Conservation (phyloP, 2,888 invertebrate species). For the Luperina nickerlii region DNA sequence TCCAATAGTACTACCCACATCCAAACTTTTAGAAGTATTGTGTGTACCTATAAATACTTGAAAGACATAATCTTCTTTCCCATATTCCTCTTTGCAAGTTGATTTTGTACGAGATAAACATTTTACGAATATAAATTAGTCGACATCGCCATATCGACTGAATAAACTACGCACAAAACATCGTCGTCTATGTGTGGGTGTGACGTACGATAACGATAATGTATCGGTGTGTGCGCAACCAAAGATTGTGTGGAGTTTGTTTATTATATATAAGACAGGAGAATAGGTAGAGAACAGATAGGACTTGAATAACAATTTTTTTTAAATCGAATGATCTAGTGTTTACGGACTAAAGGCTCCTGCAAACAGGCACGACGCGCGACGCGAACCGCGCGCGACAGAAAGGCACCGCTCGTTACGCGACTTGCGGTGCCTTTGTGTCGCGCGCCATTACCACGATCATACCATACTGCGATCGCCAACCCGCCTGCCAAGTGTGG, state of each 20-base stretch:
- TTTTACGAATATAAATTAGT: conserved; percentile 75
- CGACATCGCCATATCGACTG: conserved; percentile 67
- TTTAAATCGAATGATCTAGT: neutral
- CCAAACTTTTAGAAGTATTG: neutral
- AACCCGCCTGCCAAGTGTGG: too few species aligned
- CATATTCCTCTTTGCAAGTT: conserved; percentile 20
- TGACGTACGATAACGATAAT: conserved; percentile 59
- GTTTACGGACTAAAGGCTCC: too few species aligned
- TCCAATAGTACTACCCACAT: neutral
- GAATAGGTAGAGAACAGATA: conserved; percentile 49
- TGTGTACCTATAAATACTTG: neutral
- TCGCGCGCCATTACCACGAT: too few species aligned
- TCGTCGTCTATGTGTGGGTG: conserved; percentile 59
- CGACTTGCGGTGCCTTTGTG: too few species aligned
- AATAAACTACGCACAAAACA: conserved; percentile 79
- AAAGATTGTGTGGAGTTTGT: conserved; percentile 67
- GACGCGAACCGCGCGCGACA: too few species aligned
- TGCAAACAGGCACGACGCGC: too few species aligned
- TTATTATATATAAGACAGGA: conserved; percentile 39
- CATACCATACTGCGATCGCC: too few species aligned
- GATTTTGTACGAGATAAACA: conserved; percentile 68
- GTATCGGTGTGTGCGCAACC: conserved; percentile 67
- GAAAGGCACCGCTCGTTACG: too few species aligned
- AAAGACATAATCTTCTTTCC: conserved; percentile 1
- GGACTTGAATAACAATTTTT: neutral